phyloP scores from a whole-genome alignment of 2,888 invertebrate species.

The Drosophila meridiana region DNA sequence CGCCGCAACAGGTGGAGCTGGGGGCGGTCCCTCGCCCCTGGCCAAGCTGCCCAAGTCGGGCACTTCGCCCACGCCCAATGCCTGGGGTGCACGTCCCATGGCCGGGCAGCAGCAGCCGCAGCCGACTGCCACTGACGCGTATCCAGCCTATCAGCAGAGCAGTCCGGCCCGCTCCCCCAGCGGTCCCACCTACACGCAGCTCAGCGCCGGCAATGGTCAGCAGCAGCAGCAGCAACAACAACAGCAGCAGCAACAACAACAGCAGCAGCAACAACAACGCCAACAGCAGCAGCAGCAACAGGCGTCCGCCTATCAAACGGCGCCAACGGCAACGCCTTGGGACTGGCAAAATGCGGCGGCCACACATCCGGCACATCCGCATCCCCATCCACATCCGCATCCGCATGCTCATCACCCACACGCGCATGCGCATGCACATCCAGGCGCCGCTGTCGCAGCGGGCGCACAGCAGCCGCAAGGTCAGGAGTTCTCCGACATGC shows the following conservation, averaged over 20 bases:
- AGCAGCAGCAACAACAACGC: constrained; percentile 36
- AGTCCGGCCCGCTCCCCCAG: constrained; percentile 94
- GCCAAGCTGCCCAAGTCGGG: constrained; percentile 89
- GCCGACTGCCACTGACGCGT: constrained; percentile 89
- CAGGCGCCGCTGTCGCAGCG: constrained; percentile 85
- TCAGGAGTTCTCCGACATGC: constrained; percentile 95
- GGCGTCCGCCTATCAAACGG: constrained; percentile 85
- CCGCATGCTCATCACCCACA: constrained; percentile 84
- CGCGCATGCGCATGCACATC: constrained; percentile 83
- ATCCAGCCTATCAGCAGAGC: constrained; percentile 88
- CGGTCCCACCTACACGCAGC: constrained; percentile 92
- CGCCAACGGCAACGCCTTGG: constrained; percentile 86
- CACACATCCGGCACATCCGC: constrained; percentile 79
- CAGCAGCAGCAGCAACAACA: constrained; percentile 84
- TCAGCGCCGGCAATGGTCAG: constrained; percentile 88
- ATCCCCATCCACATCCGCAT: constrained; percentile 82
- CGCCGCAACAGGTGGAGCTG: constrained; percentile 82
- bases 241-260: constrained; percentile 37
- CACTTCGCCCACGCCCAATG: constrained; percentile 89
- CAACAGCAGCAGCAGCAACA: constrained; percentile 68
- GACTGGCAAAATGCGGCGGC: constrained; percentile 89
- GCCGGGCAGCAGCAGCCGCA: constrained; percentile 83
- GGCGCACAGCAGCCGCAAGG: constrained; percentile 87
- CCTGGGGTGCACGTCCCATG: constrained; percentile 78
- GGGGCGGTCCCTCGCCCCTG: constrained; percentile 88